Base-by-base conservation (phyloP, 2,888 invertebrate species). In the Diarsia rubi region DNA sequence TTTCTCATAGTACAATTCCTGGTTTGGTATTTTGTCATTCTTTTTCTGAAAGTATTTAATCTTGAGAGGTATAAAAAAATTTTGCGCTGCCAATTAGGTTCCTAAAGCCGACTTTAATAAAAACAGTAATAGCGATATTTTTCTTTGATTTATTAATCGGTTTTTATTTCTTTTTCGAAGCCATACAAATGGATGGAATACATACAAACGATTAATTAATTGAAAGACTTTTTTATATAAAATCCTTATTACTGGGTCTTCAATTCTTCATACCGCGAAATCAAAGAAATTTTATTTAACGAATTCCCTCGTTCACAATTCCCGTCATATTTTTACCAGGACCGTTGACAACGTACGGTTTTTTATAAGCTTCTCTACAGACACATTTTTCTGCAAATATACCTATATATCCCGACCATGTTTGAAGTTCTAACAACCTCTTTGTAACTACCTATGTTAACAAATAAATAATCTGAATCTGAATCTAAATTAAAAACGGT, bases 341-440 rank as follows among this genome's bases (percentile, higher is more conserved):
- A 69, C 44, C 37, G 37, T 37, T 27, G 8, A 24, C 16, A 60
- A 83, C n/a, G n/a, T 45, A 47, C 24, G 37, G 27, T 49, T 68
- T 79, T 73, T 73, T 76, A 42, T 79, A 24, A 69, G 31, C 57
- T 49, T 57, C 57, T 24, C 49, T 24, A 24, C 49, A 6, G 37
- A 69, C 67, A 73, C 19, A 57, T 70, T 64, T 84, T 72, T 84
- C 47, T 27, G 11, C 42, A 75, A 57, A 84, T 44, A 67, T 68
- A 69, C 47, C n/a, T n/a, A n/a, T n/a, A 54, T 74, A 42, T 68
- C 11, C 69, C 37, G 42, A 60, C 14, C 42, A 42, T 57, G 68
- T 71, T 52, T 64, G 54, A 47, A 75, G 31, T 65, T 81, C 59
- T 27, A 75, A 69, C 52, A 80, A n/a, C n/a, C n/a, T n/a, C n/a